Evolutionary conservation across 2,797 vertebrate genomes (phyloP), one percentile per base, ranked within the genome.

Genomic region (Antennarius maculatus): DNA sequence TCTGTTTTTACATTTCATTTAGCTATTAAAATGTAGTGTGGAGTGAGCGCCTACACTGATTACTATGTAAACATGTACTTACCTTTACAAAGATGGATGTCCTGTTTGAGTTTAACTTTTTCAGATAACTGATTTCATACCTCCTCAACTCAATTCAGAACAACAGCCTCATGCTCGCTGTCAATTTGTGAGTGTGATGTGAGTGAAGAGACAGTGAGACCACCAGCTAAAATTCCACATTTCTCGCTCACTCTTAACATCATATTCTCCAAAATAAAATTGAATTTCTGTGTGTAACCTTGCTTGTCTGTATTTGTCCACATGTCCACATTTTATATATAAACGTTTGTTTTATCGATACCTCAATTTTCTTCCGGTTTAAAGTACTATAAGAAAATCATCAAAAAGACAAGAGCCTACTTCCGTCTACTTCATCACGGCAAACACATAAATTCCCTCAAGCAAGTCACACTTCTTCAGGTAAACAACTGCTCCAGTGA

Each of bases 81-180:
- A 54, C 31, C 45, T 61, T 51, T 52, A 83, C 76, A 55, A 81
- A 80, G 71, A 83, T 53, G 63, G 41, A 86, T 81, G 84, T 86
- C 77, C 28, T 77, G 70, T 73, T 68, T 43, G 55, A n/a, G 1
- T 17, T 6, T 13, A 41, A 56, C 57, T 49, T 28, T 42, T 23
- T 27, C 34, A 60, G 49, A 61, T 29, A 12, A 71, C 14, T 31
- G 45, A 61, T 62, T 80, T 71, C 34, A 59, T 6, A 48, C n/a
- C 15, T 71, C 23, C 10, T 46, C 39, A 10, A 9, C 37, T 28
- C 28, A 51, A 53, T 14, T 74, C 16, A 13, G 51, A 41, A 28
- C 42, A 39, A 39, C 15, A 11, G 45, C 6, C 45, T 53, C 52
- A 45, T 9, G 41, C 6, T 41, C 53, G 49, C n/a, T 48, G 55